Evolutionary conservation across 1,140 invertebrate genomes (phyloP).

Genomic region (Apocrypta bakeri): DNA sequence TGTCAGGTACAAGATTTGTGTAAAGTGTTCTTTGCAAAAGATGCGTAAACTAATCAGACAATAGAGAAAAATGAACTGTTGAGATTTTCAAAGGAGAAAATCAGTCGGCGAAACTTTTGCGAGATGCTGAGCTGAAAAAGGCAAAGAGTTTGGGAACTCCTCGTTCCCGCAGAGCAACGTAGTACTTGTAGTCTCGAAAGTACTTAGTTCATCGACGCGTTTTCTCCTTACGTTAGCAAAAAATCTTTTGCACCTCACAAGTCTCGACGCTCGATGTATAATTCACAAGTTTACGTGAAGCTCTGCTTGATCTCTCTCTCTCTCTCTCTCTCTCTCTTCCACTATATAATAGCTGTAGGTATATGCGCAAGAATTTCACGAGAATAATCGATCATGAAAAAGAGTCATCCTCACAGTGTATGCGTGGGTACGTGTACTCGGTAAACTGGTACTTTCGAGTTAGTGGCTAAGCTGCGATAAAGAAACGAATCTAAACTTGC

Average conservation of each 20-base stretch:
- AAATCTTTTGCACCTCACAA: background rate
- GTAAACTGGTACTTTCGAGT: background rate
- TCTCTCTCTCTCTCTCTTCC: conserved; percentile 17
- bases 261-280: conserved; percentile 10
- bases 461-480: conserved; percentile 3
- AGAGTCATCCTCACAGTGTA: background rate
- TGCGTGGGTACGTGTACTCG: background rate
- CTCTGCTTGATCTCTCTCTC: conserved; percentile 41
- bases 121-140: too few species aligned
- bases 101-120: too few species aligned
- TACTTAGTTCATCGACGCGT: background rate
- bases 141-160: background rate
- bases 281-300: conserved; percentile 55
- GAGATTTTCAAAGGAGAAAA: too few species aligned
- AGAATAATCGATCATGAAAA: conserved; percentile 40
- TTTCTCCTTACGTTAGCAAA: conserved; percentile 19
- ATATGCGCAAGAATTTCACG: conserved; percentile 13
- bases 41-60: too few species aligned
- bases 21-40: too few species aligned
- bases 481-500: background rate
- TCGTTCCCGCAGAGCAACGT: background rate
- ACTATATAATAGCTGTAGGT: background rate
- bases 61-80: too few species aligned
- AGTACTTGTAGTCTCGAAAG: background rate
- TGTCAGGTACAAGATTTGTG: too few species aligned